Conservation (phyloP, 2,888 invertebrate genomes). For the Monoplex corrugatus region DNA sequence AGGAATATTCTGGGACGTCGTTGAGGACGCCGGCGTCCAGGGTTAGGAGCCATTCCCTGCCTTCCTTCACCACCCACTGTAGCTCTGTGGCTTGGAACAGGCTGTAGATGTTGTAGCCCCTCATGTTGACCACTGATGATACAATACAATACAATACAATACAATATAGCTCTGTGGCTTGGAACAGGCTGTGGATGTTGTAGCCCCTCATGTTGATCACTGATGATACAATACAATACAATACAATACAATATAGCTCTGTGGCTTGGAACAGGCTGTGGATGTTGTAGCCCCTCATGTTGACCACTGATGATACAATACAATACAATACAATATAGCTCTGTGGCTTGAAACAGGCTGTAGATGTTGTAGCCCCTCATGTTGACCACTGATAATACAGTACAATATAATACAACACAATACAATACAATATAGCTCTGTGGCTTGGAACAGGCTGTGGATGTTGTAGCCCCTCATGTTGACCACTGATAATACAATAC, state of each 20-base stretch:
- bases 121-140: slow-evolving; percentile 44
- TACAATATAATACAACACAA: too few relatives aligned
- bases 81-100: slow-evolving; percentile 41
- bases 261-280: slow-evolving; percentile 45
- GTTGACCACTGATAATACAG: slow-evolving; percentile 35
- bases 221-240: too few relatives aligned
- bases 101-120: slow-evolving; percentile 48
- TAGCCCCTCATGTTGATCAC: slow-evolving; percentile 36
- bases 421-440: too few relatives aligned
- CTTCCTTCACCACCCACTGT: slow-evolving; percentile 30
- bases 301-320: slow-evolving; percentile 33
- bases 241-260: slow-evolving; percentile 34
- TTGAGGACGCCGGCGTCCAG: slow-evolving; percentile 39
- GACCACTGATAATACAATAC: too few relatives aligned
- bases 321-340: slow-evolving; percentile 30
- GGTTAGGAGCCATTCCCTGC: slow-evolving; percentile 30
- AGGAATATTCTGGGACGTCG: slow-evolving; percentile 23
- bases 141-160: too few relatives aligned
- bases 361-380: slow-evolving; percentile 49
- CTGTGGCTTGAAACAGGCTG: slow-evolving; percentile 43
- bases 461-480: too few relatives aligned
- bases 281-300: slow-evolving; percentile 49
- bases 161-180: neutral
- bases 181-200: slow-evolving; percentile 41
- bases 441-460: too few relatives aligned